Conservation (phyloP, 2,113 vertebrate species). For the Protomyctophum bolini region DNA sequence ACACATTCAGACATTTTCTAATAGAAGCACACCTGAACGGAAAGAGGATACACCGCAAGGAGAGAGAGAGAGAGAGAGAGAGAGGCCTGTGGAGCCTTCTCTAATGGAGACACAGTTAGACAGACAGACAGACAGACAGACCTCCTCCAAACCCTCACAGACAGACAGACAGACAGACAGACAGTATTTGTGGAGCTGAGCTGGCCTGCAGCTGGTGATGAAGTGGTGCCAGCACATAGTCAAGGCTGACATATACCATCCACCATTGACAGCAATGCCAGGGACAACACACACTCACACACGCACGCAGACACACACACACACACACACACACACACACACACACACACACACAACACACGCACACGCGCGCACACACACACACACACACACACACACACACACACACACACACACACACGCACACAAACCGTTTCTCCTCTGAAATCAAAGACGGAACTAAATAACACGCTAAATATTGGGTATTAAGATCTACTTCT, state of each 20-base stretch:
- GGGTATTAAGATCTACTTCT: too few relatives aligned
- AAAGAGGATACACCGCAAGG: background rate
- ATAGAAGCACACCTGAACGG: background rate
- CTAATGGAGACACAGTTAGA: slow-evolving; percentile 71
- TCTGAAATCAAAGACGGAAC: too few relatives aligned
- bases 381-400: slow-evolving; percentile 15
- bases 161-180: slow-evolving; percentile 70
- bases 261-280: slow-evolving; percentile 68
- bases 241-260: slow-evolving; percentile 78
- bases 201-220: slow-evolving; percentile 77
- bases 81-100: slow-evolving; percentile 55
- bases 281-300: background rate
- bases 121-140: slow-evolving; percentile 70
- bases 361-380: slow-evolving; percentile 13
- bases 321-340: slow-evolving; percentile 30
- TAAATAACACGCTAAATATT: too few relatives aligned
- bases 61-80: background rate
- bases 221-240: slow-evolving; percentile 76
- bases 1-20: background rate
- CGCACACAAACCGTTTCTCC: background rate
- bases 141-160: too few relatives aligned
- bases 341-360: slow-evolving; percentile 29
- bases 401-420: slow-evolving; percentile 10
- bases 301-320: background rate
- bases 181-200: slow-evolving; percentile 73